Evolutionary conservation across 2,113 vertebrate species (phyloP).

Genomic region (Ictalurus punctatus): DNA sequence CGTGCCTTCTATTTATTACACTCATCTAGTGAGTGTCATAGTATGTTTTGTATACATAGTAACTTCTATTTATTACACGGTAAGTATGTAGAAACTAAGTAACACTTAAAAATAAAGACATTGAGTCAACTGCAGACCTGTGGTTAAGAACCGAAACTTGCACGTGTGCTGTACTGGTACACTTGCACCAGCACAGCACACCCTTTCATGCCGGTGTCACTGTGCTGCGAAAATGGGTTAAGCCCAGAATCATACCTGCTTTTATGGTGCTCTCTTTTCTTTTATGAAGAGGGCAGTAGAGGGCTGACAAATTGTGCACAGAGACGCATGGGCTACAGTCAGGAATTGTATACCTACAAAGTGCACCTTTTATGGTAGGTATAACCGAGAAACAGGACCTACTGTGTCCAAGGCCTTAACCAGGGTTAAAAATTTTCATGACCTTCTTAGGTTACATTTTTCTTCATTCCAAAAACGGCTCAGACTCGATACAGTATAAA

Average conservation of each 20-base stretch:
- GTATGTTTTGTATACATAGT: background rate
- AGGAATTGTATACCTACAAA: background rate
- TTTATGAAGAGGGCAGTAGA: background rate
- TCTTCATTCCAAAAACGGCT: background rate
- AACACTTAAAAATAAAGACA: background rate
- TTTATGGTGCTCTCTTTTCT: background rate
- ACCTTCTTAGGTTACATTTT: background rate
- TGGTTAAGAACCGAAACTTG: constrained; percentile 5
- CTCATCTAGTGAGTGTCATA: background rate
- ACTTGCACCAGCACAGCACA: background rate
- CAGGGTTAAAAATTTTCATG: background rate
- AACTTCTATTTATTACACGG: background rate
- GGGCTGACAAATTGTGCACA: background rate
- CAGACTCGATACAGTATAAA: background rate
- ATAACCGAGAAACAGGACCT: no score
- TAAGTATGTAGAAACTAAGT: background rate
- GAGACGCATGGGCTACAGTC: background rate
- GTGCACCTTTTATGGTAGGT: background rate
- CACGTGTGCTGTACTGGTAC: background rate
- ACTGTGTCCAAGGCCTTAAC: background rate
- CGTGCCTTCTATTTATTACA: background rate
- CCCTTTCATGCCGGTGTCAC: background rate
- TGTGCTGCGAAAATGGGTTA: constrained; percentile 9
- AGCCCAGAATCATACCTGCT: background rate
- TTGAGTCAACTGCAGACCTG: background rate